Evolutionary conservation across 1,140 invertebrate species (phyloP).

Genomic region (Micrasema longulum): DNA sequence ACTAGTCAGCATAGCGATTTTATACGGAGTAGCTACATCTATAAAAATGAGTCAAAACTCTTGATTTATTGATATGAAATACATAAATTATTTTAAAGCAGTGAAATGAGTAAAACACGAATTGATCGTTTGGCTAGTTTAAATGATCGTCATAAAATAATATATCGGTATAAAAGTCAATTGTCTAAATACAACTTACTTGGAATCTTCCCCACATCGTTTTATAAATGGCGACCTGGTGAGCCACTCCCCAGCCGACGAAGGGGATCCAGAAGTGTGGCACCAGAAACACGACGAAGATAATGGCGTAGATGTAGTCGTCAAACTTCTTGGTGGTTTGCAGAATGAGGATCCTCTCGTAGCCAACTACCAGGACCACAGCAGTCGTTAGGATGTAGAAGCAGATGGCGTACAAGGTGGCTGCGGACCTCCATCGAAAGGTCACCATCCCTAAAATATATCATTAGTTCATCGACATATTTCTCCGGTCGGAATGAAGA

Average conservation of each 20-base stretch:
- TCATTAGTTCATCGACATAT: no score
- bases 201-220: conserved; percentile 72
- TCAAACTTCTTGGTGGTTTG: conserved; percentile 70
- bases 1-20: no score
- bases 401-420: conserved; percentile 70
- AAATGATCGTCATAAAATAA: no score
- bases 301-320: conserved; percentile 73
- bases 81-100: no score
- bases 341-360: conserved; percentile 69
- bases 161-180: no score
- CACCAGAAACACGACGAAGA: conserved; percentile 72
- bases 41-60: no score
- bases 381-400: conserved; percentile 69
- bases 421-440: conserved; percentile 70
- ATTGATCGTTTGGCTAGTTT: no score
- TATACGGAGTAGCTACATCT: no score
- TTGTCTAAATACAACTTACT: conserved; percentile 55
- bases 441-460: conserved; percentile 65
- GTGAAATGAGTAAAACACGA: no score
- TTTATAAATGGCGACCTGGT: conserved; percentile 73
- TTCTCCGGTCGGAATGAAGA: no score
- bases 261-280: conserved; percentile 75
- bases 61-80: no score
- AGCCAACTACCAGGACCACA: conserved; percentile 69
- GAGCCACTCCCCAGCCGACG: conserved; percentile 74